Conservation (phyloP, 2,797 vertebrate species). For the Yasuhikotakia modesta region DNA sequence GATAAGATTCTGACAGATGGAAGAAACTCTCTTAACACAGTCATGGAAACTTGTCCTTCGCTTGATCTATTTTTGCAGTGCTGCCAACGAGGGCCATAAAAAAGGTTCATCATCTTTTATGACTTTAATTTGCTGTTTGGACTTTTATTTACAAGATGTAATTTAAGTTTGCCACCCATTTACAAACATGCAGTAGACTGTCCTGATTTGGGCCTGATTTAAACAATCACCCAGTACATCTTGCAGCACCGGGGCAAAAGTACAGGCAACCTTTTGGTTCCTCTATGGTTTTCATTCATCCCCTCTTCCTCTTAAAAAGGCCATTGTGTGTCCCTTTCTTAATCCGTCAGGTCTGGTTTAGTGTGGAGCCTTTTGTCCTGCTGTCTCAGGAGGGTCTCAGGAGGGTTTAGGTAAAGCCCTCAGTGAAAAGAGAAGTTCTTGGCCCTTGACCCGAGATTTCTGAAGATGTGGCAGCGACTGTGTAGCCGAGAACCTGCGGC, state of each 20-base stretch:
- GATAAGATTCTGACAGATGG: conserved; percentile 44
- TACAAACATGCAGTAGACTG: too few species aligned
- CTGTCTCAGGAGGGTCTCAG: conserved; percentile 34
- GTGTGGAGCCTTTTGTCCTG: conserved; percentile 35
- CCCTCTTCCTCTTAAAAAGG: background rate
- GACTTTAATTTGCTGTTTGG: background rate
- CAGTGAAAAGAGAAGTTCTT: conserved; percentile 13
- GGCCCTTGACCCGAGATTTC: conserved; percentile 37
- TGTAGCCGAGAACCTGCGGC: conserved; percentile 12
- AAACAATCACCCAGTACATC: too few species aligned
- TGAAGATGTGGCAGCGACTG: conserved; percentile 41
- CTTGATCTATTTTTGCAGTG: conserved; percentile 32
- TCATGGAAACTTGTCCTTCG: conserved; percentile 8
- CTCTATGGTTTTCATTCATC: background rate
- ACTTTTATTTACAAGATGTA: background rate
- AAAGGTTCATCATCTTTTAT: conserved; percentile 28
- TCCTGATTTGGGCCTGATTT: too few species aligned
- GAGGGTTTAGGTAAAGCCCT: conserved; percentile 11
- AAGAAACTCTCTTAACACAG: conserved; percentile 28
- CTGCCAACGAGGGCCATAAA: background rate
- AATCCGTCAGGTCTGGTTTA: conserved; percentile 22
- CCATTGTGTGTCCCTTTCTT: background rate
- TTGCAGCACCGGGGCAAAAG: too few species aligned
- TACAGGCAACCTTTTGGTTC: background rate
- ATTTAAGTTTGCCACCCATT: conserved; percentile 13